Percentiles rank a stretch among this genome's conserved stretches.
Conservation (phyloP, 1,140 invertebrate species). For the Phocides pigmalion region DNA sequence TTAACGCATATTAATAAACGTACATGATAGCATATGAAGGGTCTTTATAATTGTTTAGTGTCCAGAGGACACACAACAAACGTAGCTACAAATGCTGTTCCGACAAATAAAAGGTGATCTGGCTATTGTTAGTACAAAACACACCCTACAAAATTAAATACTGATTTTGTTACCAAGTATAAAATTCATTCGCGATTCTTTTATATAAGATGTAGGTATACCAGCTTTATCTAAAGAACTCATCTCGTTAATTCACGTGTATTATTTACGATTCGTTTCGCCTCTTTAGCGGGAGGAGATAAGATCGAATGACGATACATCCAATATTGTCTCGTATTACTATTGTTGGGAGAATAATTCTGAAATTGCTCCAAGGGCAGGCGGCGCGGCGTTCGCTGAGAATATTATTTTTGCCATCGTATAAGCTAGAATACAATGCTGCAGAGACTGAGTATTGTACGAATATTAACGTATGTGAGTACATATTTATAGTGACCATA, state of each 20-base stretch:
- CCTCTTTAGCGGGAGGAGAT: slow-evolving; percentile 65
- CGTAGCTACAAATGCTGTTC: slow-evolving; percentile 5
- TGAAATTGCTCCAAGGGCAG: slow-evolving; percentile 38
- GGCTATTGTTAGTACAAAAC: slow-evolving; percentile 11
- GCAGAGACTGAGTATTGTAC: slow-evolving; percentile 47
- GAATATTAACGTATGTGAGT: slow-evolving; percentile 51
- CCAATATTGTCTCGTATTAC: slow-evolving; percentile 75
- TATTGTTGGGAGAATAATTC: slow-evolving; percentile 59
- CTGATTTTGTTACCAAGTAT: slow-evolving; percentile 14
- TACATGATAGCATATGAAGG: neutral
- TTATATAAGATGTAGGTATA: slow-evolving; percentile 34
- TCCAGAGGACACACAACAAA: neutral
- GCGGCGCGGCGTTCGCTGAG: neutral
- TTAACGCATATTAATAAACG: too few relatives aligned
- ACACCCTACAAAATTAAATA: slow-evolving; percentile 9
- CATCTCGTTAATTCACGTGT: slow-evolving; percentile 69
- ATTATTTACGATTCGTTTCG: slow-evolving; percentile 77
- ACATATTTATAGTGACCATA: too few relatives aligned
- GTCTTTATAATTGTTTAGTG: neutral
- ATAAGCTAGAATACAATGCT: slow-evolving; percentile 26
- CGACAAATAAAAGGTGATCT: slow-evolving; percentile 21
- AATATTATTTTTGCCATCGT: slow-evolving; percentile 15
- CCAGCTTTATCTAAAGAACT: slow-evolving; percentile 57
- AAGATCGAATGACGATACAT: slow-evolving; percentile 73
- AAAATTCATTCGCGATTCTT: slow-evolving; percentile 21